Evolutionary conservation across 2,797 vertebrate genomes (phyloP).

Genomic region (Rachycentron canadum): DNA sequence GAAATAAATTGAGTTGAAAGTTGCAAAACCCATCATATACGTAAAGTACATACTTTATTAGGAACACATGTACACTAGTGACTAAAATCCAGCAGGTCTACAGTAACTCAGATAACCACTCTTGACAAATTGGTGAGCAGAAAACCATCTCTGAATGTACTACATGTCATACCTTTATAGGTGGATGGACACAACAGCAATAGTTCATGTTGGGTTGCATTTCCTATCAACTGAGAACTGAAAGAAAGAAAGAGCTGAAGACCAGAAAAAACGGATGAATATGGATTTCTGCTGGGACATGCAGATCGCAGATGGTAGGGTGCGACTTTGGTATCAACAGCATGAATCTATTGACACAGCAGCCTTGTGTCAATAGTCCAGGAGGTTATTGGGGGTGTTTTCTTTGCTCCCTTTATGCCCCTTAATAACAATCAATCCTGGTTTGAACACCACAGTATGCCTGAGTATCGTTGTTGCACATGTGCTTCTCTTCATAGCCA

Average conservation of each 20-base stretch:
- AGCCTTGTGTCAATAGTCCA: neutral
- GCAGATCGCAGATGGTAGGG: neutral
- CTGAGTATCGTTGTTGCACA: neutral
- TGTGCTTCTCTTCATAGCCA: neutral
- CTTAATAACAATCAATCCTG: neutral
- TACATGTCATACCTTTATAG: too few species aligned
- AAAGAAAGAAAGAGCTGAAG: neutral
- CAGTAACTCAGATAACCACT: too few species aligned
- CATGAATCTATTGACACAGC: neutral
- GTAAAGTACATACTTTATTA: neutral
- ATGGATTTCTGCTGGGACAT: neutral
- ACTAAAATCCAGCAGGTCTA: too few species aligned
- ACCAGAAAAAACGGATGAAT: neutral
- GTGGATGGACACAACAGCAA: too few species aligned
- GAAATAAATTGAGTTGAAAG: slow-evolving; percentile 3
- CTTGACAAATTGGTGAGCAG: neutral
- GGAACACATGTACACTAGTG: neutral
- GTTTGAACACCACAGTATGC: neutral
- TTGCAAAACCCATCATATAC: neutral
- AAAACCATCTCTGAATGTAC: neutral
- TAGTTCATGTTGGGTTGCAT: neutral
- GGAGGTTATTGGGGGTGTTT: neutral
- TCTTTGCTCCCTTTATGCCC: neutral
- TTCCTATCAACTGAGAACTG: neutral
- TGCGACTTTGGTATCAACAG: neutral